Evolutionary conservation across 1,140 invertebrate species (phyloP).

Genomic region (Papilio glaucus): DNA sequence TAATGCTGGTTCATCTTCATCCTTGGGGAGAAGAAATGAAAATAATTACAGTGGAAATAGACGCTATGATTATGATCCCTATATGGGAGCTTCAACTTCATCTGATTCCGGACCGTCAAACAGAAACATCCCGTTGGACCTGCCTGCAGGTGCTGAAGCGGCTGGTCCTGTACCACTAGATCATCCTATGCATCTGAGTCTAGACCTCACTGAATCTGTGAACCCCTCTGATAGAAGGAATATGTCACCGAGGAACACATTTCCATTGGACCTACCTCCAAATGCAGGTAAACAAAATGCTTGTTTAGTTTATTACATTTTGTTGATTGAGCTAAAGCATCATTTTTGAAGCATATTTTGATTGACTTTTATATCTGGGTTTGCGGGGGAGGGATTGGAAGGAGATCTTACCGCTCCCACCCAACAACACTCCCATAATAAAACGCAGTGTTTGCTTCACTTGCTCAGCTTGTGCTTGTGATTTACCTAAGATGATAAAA

Average conservation of each 20-base stretch:
- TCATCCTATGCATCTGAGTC: conserved; percentile 66
- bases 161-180: conserved; percentile 66
- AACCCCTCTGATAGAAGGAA: conserved; percentile 73
- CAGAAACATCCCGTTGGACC: conserved; percentile 73
- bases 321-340: neutral
- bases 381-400: no score
- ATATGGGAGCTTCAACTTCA: conserved; percentile 64
- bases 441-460: no score
- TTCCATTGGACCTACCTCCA: conserved; percentile 76
- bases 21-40: conserved; percentile 63
- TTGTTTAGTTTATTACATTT: conserved; percentile 14
- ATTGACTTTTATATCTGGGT: no score
- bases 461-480: no score
- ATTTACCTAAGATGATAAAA: neutral
- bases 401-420: no score
- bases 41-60: conserved; percentile 62
- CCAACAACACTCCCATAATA: no score
- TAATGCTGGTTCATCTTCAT: conserved; percentile 68
- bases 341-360: no score
- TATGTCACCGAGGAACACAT: conserved; percentile 69
- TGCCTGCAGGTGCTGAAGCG: conserved; percentile 69
- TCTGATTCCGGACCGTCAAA: conserved; percentile 57
- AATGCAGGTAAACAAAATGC: conserved; percentile 68
- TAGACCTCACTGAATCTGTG: conserved; percentile 80
- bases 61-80: conserved; percentile 70